Evolutionary conservation across 2,113 vertebrate genomes (phyloP).

Genomic region (Conger conger): DNA sequence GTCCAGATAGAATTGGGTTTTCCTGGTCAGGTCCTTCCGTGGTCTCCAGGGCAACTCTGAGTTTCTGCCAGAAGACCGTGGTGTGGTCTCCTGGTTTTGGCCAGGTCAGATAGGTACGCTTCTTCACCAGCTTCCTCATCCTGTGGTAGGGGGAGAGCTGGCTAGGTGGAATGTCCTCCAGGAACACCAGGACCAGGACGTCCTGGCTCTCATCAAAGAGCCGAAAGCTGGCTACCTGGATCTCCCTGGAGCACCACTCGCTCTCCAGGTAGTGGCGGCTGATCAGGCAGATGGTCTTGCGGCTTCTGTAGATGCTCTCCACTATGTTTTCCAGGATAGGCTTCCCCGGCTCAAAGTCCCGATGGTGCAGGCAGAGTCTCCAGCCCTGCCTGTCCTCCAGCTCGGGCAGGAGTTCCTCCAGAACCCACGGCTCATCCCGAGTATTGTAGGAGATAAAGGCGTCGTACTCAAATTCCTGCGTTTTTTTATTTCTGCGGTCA

Average conservation of each 20-base stretch:
- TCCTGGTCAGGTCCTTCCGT: slow-evolving; percentile 20
- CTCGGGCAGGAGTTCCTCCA: slow-evolving; percentile 60
- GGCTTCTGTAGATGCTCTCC: slow-evolving; percentile 70
- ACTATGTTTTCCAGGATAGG: slow-evolving; percentile 72
- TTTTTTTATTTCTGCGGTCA: slow-evolving; percentile 52
- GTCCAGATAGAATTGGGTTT: slow-evolving; percentile 21
- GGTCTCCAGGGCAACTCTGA: slow-evolving; percentile 57
- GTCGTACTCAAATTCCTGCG: slow-evolving; percentile 56
- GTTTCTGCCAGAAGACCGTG: slow-evolving; percentile 70
- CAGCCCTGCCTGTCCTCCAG: slow-evolving; percentile 69
- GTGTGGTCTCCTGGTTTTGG: slow-evolving; percentile 41
- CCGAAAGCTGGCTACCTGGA: slow-evolving; percentile 71
- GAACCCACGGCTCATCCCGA: slow-evolving; percentile 69
- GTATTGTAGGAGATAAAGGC: slow-evolving; percentile 73
- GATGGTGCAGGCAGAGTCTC: slow-evolving; percentile 73
- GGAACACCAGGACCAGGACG: slow-evolving; percentile 69
- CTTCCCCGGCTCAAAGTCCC: slow-evolving; percentile 73
- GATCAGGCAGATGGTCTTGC: slow-evolving; percentile 74
- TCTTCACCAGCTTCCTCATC: slow-evolving; percentile 67
- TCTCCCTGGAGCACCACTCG: slow-evolving; percentile 75
- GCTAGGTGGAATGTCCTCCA: slow-evolving; percentile 66
- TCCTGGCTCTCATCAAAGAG: slow-evolving; percentile 73
- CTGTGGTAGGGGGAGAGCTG: slow-evolving; percentile 65
- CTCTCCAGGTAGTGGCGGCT: slow-evolving; percentile 66
- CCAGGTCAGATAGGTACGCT: slow-evolving; percentile 67